Base-by-base conservation (phyloP, 2,113 vertebrate genomes). In the Scomber japonicus region DNA sequence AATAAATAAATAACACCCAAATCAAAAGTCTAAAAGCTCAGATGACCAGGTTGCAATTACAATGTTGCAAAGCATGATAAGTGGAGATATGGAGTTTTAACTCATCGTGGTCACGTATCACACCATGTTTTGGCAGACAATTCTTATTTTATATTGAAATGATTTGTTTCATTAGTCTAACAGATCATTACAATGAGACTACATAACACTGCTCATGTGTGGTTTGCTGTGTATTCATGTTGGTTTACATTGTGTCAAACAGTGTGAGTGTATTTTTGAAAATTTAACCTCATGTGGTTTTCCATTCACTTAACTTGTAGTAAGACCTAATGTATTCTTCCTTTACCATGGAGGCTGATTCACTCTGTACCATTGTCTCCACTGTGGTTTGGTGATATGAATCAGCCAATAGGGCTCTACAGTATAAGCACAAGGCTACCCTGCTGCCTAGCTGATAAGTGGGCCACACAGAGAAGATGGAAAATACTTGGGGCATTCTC, bases 401-500 rank as follows among this genome's bases (percentile, higher is more conserved):
- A 91, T 92, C 92, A 90, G 71, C 86, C 87, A 90, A 81, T 89
- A 79, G 90, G 82, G 57, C 81, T 84, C 82, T 79, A 21, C 21
- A 21, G 21, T 21, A 69, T 78, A 78, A 83, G 87, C 91, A 87
- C 54, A 74, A 83, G 76, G 63, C 82, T 78, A 80, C 81, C 81
- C 79, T 85, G 87, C 87, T 84, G 81, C 78, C 79, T 73, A 49
- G 40, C 81, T 87, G 90, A 91, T 92, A 92, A 91, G 89, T 93
- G 83, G 86, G 79, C 88, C 85, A 86, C 91, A 87, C 82, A 70
- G 80, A 85, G 78, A 88, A 81, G 75, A 89, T 80, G 77, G 83
- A 88, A 91, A 89, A 89, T 72, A 86, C 83, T 86, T 53, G 19
- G 44, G 59, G 80, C 83, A 62, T 83, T 85, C 83, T 85, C 69